Conservation (phyloP, 2,888 invertebrate species). For the Drepana falcataria region DNA sequence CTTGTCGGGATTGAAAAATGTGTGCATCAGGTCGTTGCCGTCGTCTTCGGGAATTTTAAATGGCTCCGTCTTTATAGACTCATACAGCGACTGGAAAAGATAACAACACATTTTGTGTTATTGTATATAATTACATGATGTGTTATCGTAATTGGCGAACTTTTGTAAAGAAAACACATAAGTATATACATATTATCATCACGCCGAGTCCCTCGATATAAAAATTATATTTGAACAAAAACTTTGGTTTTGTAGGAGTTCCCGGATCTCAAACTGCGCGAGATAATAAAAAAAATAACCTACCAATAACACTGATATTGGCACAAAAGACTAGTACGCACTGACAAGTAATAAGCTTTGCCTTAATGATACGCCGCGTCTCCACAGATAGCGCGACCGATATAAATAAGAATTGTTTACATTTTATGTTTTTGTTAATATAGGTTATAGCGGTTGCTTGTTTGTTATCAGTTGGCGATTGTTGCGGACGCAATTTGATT, state of each 20-base stretch:
- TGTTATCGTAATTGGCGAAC: too few species aligned
- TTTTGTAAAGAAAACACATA: too few species aligned
- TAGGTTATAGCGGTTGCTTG: constrained; percentile 11
- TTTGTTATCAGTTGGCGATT: constrained; percentile 5
- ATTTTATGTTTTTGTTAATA: constrained; percentile 20
- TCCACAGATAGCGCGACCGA: constrained; percentile 20
- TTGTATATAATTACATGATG: too few species aligned
- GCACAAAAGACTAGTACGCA: background rate
- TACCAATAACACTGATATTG: background rate
- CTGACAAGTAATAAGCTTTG: background rate
- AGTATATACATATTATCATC: too few species aligned
- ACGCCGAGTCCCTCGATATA: too few species aligned
- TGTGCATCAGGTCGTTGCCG: constrained; percentile 99
- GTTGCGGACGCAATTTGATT: background rate
- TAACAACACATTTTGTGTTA: constrained; percentile 8
- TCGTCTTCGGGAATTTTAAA: constrained; percentile 99
- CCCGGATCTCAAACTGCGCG: too few species aligned
- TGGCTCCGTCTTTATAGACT: constrained; percentile 98
- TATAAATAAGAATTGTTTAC: constrained; percentile 17
- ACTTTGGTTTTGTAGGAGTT: too few species aligned
- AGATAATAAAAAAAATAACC: background rate
- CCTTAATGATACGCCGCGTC: constrained; percentile 7
- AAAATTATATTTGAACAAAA: too few species aligned
- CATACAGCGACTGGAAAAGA: constrained; percentile 91
- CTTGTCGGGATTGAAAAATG: constrained; percentile 99